These are phyloP conservation scores for Axea sp. DNA, from an alignment of 2,888 invertebrate genomes.

Conservation along the genomic window DNA sequence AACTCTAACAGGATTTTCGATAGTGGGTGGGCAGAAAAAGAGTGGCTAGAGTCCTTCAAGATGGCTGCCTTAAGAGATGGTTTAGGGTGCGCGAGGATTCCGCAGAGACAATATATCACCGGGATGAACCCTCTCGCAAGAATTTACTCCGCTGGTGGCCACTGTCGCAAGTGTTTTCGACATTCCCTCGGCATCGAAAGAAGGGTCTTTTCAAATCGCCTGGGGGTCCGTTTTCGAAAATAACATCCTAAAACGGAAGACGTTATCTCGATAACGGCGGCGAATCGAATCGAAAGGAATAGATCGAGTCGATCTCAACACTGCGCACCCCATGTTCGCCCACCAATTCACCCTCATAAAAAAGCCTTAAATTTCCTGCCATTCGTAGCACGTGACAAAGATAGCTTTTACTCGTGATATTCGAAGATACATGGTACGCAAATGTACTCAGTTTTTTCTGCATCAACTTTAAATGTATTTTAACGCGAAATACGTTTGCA, in stretches of 20 bases:
- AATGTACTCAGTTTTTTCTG: conserved; percentile 30
- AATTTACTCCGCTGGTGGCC: conserved; percentile 60
- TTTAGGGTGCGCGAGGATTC: conserved; percentile 76
- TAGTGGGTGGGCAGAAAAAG: conserved; percentile 75
- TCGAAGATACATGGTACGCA: conserved; percentile 35
- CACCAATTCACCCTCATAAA: conserved; percentile 56
- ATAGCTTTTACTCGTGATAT: conserved; percentile 45
- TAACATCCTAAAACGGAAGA: conserved; percentile 67
- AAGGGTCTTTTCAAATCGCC: conserved; percentile 67
- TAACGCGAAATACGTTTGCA: conserved; percentile 17
- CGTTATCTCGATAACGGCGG: conserved; percentile 51
- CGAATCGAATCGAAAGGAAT: conserved; percentile 67
- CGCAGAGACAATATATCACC: conserved; percentile 78
- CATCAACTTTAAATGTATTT: conserved; percentile 25
- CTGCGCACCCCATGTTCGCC: conserved; percentile 35
- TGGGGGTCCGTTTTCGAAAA: conserved; percentile 74
- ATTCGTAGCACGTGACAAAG: conserved; percentile 59
- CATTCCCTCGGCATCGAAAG: conserved; percentile 49
- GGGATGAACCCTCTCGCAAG: conserved; percentile 67
- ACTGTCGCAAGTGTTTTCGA: conserved; percentile 61
- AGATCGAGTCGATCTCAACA: conserved; percentile 57
- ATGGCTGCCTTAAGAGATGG: conserved; percentile 79
- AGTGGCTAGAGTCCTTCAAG: conserved; percentile 76
- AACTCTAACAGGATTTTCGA: conserved; percentile 79
- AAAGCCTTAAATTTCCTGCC: conserved; percentile 59